Evolutionary conservation across 2,888 invertebrate species (phyloP).

Genomic region (Polydrusus cervinus): DNA sequence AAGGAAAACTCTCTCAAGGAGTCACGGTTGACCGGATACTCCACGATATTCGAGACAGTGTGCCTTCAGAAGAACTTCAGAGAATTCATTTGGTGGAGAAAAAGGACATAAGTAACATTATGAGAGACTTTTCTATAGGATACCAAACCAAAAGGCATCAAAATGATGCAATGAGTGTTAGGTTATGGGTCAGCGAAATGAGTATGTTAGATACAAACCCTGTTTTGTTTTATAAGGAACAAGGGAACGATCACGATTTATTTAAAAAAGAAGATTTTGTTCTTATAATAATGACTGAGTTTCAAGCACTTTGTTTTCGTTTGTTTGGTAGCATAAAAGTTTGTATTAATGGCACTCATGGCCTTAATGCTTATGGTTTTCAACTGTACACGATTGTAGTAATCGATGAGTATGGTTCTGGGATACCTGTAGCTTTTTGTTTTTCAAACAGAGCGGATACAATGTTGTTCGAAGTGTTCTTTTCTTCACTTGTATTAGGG

Average conservation of each 20-base stretch:
- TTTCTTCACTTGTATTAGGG: conserved; percentile 36
- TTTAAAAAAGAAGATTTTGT: conserved; percentile 35
- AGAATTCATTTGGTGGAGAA: conserved; percentile 35
- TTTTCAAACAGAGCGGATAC: conserved; percentile 44
- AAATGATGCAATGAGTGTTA: conserved; percentile 28
- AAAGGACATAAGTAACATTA: conserved; percentile 26
- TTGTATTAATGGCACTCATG: conserved; percentile 40
- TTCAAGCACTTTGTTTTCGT: conserved; percentile 28
- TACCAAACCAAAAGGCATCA: conserved; percentile 12
- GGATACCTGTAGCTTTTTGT: conserved; percentile 47
- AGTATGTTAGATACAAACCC: conserved; percentile 2
- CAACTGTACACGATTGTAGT: conserved; percentile 40
- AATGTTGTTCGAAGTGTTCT: conserved; percentile 25
- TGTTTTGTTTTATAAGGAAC: conserved; percentile 9
- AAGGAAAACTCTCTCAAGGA: conserved; percentile 22
- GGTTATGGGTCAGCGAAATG: conserved; percentile 25
- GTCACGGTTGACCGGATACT: conserved; percentile 17
- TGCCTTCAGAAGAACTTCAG: neutral
- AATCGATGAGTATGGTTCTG: conserved; percentile 43
- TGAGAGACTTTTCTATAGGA: conserved; percentile 19
- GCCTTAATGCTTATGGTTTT: conserved; percentile 39
- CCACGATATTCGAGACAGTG: conserved; percentile 7
- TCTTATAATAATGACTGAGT: conserved; percentile 45
- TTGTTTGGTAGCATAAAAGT: conserved; percentile 25
- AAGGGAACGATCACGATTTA: neutral